phyloP scores from a whole-genome alignment of 2,888 invertebrate genomes.

The Mythimna loreyi region DNA sequence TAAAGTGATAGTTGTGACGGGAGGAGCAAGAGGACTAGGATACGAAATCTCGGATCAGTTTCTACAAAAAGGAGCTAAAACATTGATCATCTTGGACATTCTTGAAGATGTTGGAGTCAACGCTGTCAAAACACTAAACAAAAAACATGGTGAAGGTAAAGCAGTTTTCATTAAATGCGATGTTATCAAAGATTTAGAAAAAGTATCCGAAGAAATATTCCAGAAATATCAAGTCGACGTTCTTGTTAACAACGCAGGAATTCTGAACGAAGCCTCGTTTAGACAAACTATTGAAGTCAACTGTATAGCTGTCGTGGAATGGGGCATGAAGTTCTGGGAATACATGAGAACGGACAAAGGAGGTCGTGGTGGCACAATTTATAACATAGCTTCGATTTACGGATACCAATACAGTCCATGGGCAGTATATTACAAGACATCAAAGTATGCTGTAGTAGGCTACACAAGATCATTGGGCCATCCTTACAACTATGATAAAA shows the following conservation, averaged over 20 bases:
- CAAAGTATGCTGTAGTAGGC: constrained; percentile 84
- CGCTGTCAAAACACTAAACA: constrained; percentile 77
- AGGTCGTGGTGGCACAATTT: constrained; percentile 90
- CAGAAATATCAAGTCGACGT: constrained; percentile 77
- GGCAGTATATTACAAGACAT: constrained; percentile 54
- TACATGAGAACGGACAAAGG: constrained; percentile 89
- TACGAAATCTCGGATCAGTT: constrained; percentile 81
- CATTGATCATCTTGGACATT: constrained; percentile 67
- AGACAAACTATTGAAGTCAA: constrained; percentile 75
- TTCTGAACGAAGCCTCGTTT: constrained; percentile 66
- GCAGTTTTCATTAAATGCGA: constrained; percentile 86
- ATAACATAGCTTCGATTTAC: constrained; percentile 91
- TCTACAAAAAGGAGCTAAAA: constrained; percentile 78
- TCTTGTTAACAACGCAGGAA: constrained; percentile 82
- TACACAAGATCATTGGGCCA: constrained; percentile 83
- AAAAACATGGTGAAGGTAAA: constrained; percentile 80
- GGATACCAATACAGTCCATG: constrained; percentile 72
- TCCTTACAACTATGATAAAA: constrained; percentile 78
- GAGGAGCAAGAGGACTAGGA: constrained; percentile 89
- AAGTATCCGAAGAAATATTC: constrained; percentile 71
- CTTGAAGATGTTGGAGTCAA: constrained; percentile 70
- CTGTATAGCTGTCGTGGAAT: constrained; percentile 67
- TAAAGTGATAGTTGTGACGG: constrained; percentile 82
- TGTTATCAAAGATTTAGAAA: constrained; percentile 83
- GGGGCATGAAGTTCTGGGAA: constrained; percentile 87